These are phyloP conservation scores for Caenorhabditis angaria DNA, from an alignment of 2,888 invertebrate species.

Conservation along the genomic window DNA sequence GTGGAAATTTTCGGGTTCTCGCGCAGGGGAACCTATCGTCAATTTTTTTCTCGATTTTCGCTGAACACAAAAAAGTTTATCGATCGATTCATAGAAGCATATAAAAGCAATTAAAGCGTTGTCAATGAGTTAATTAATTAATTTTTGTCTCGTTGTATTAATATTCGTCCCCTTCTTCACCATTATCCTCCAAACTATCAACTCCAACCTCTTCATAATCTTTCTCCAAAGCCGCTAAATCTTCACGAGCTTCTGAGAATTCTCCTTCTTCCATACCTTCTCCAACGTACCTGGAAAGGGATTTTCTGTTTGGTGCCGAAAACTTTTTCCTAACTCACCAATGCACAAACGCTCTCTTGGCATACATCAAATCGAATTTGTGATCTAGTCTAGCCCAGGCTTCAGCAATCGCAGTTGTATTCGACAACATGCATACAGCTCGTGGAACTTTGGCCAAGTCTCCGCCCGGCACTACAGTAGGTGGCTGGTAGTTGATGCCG, in stretches of 20 bases:
- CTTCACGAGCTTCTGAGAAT: slow-evolving; percentile 68
- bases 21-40: too few species aligned
- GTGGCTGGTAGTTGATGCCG: slow-evolving; percentile 71
- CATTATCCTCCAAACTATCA: slow-evolving; percentile 58
- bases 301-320: background rate
- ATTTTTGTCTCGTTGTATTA: slow-evolving; percentile 17
- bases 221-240: slow-evolving; percentile 63
- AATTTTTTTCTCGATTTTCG: too few species aligned
- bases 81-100: background rate
- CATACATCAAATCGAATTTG: slow-evolving; percentile 79
- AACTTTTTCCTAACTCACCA: slow-evolving; percentile 55
- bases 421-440: slow-evolving; percentile 83
- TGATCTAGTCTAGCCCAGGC: slow-evolving; percentile 84
- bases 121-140: background rate
- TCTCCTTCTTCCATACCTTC: slow-evolving; percentile 72
- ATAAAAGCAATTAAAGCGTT: background rate
- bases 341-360: slow-evolving; percentile 75
- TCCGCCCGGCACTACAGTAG: slow-evolving; percentile 89
- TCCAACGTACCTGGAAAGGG: slow-evolving; percentile 76
- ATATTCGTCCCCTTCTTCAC: slow-evolving; percentile 62
- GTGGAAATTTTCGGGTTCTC: too few species aligned
- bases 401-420: slow-evolving; percentile 76
- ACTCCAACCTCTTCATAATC: slow-evolving; percentile 68
- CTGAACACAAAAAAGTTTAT: background rate
- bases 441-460: slow-evolving; percentile 80